phyloP scores from a whole-genome alignment of 2,797 vertebrate genomes.

The Pseudomugil tenellus region DNA sequence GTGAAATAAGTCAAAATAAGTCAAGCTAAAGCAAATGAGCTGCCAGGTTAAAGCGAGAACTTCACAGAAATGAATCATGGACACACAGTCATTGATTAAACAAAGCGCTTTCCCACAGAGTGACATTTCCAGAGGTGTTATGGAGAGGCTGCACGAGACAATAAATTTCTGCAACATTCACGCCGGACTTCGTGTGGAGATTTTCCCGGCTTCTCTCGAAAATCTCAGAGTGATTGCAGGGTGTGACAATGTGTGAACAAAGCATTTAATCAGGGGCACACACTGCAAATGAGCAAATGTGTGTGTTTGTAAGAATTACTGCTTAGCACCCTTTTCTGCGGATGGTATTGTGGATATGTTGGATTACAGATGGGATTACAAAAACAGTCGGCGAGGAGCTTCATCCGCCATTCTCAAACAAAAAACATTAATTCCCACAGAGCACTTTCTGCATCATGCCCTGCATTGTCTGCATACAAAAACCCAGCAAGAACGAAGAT shows the following conservation, averaged over 20 bases:
- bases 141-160: not conserved
- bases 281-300: conserved; percentile 3
- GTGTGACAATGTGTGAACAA: not conserved
- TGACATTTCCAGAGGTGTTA: not conserved
- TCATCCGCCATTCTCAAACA: not conserved
- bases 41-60: not conserved
- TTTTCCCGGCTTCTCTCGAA: not conserved
- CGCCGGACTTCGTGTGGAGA: not conserved
- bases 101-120: not conserved
- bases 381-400: not conserved
- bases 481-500: not conserved
- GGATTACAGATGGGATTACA: not conserved
- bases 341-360: not conserved
- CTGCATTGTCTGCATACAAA: not conserved
- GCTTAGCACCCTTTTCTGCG: not conserved
- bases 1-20: not conserved
- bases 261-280: not conserved
- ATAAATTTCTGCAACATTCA: not conserved
- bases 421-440: not conserved
- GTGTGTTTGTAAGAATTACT: not conserved
- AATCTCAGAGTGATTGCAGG: not conserved
- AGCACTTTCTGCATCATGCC: not conserved
- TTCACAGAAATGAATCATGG: not conserved
- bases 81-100: not conserved
- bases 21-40: not conserved